A percentile compares a stretch with the other conserved stretches of the same genome.
These are phyloP conservation scores for Paracentrotus lividus DNA, from an alignment of 53 echinoderm and acorn worm genomes.

Conservation along the genomic window DNA sequence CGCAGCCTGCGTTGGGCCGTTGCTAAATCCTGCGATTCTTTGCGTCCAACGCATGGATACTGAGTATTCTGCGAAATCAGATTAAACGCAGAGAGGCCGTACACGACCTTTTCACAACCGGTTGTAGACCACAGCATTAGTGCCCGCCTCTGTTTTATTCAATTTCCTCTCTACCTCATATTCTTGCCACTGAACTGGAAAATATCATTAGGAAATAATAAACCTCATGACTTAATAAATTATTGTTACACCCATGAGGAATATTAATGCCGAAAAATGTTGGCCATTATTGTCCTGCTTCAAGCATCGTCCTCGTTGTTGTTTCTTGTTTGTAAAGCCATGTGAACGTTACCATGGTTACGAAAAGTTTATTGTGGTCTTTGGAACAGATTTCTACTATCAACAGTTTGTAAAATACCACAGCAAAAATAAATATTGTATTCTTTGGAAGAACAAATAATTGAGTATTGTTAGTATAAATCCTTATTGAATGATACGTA, in stretches of 20 bases:
- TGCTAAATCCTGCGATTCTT: too few relatives aligned
- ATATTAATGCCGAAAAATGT: neutral
- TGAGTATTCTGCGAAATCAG: too few relatives aligned
- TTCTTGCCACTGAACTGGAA: neutral
- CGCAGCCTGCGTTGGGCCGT: too few relatives aligned
- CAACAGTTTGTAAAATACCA: too few relatives aligned
- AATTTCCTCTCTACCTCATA: slow-evolving; percentile 19
- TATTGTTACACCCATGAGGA: neutral
- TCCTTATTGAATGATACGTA: too few relatives aligned
- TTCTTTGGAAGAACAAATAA: too few relatives aligned
- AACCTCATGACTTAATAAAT: neutral
- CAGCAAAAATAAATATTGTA: too few relatives aligned
- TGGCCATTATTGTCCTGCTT: neutral
- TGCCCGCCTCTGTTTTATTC: neutral
- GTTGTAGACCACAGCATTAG: too few relatives aligned
- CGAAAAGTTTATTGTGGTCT: neutral
- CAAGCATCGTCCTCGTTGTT: neutral
- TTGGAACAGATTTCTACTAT: neutral
- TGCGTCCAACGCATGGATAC: too few relatives aligned
- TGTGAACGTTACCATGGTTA: neutral
- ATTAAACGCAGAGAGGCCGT: too few relatives aligned
- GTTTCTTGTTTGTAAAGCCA: neutral
- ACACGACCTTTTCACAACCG: too few relatives aligned
- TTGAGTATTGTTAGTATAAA: too few relatives aligned
- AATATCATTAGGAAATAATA: slow-evolving; percentile 33